These are phyloP conservation scores for Melanotaenia pygmaea DNA, from an alignment of 2,797 vertebrate species.

Conservation along the genomic window DNA sequence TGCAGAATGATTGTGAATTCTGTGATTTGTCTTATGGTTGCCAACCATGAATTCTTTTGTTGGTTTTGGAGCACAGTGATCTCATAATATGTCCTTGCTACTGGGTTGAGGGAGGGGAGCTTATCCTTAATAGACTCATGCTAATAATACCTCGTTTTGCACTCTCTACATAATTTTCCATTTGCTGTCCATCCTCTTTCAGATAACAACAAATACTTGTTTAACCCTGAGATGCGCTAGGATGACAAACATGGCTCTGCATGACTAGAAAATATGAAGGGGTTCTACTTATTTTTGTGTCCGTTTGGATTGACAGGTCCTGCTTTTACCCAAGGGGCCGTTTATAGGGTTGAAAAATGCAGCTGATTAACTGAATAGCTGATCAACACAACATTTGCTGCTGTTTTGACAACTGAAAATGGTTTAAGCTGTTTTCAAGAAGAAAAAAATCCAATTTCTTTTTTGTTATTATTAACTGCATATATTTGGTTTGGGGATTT, in stretches of 20 bases:
- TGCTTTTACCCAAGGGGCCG: constrained; percentile 6
- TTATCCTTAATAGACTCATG: constrained; percentile 59
- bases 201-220: constrained; percentile 40
- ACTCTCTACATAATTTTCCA: constrained; percentile 51
- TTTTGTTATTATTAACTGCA: background rate
- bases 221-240: constrained; percentile 49
- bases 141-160: constrained; percentile 53
- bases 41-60: constrained; percentile 38
- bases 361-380: background rate
- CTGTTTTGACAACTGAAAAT: constrained; percentile 17
- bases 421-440: background rate
- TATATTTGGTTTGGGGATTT: background rate
- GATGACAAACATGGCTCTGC: constrained; percentile 46
- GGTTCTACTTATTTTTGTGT: constrained; percentile 7
- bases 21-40: constrained; percentile 39
- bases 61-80: constrained; percentile 24
- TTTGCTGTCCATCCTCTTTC: constrained; percentile 51
- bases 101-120: constrained; percentile 49
- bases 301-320: constrained; percentile 6
- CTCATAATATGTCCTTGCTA: constrained; percentile 43
- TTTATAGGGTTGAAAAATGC: constrained; percentile 9
- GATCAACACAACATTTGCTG: background rate
- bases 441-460: background rate
- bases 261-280: constrained; percentile 18
- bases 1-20: constrained; percentile 4